These are phyloP conservation scores for Melanerpes formicivorus DNA, from an alignment of 2,113 vertebrate species.

Conservation along the genomic window DNA sequence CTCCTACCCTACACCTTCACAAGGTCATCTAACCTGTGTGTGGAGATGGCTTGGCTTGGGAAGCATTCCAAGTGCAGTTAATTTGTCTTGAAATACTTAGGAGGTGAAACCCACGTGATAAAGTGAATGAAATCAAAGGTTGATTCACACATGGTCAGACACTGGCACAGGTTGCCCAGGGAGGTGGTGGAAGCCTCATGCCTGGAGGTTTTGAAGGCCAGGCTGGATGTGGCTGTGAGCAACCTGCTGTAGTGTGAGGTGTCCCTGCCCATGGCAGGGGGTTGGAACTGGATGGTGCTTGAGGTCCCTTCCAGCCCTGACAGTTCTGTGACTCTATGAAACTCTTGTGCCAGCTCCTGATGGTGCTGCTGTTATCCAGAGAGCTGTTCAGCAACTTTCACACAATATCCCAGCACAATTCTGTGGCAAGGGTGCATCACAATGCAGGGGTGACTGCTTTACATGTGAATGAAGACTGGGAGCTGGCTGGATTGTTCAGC, in stretches of 20 bases:
- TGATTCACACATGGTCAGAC: background rate
- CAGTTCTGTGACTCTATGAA: background rate
- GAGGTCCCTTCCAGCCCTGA: no score
- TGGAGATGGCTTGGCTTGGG: background rate
- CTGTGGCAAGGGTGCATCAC: constrained; percentile 2
- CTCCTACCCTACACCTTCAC: background rate
- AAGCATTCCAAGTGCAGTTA: background rate
- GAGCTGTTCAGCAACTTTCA: constrained; percentile 16
- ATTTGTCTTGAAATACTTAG: background rate
- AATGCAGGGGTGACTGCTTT: constrained; percentile 36
- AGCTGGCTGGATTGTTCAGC: constrained; percentile 14
- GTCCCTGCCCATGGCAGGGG: no score
- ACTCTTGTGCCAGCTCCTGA: background rate
- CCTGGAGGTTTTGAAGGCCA: no score
- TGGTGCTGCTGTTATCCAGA: background rate
- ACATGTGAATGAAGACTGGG: constrained; percentile 23
- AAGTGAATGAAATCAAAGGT: background rate
- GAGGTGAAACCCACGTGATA: background rate
- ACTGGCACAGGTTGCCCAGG: no score
- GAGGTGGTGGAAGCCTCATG: no score
- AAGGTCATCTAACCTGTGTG: background rate
- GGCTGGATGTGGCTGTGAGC: no score
- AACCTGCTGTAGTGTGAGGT: no score
- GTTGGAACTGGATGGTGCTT: no score
- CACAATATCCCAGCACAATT: constrained; percentile 25